Evolutionary conservation across 1,140 invertebrate species (phyloP), one percentile per base, ranked within the genome.

Genomic region (Drosophila truncata): DNA sequence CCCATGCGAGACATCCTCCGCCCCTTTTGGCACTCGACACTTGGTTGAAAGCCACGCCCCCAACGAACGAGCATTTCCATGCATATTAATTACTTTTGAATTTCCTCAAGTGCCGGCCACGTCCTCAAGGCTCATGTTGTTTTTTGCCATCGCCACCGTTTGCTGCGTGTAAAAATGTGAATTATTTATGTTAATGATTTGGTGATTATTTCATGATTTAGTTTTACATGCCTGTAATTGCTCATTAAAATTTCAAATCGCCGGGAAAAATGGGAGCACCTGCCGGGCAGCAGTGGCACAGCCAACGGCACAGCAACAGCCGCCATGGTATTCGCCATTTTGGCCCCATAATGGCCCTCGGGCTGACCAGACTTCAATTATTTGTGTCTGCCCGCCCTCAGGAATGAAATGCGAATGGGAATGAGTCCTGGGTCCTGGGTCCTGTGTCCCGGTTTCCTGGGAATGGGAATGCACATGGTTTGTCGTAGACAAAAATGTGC

Each of bases 151-250:
- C 52, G 33, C 50, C 50, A 54, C n/a, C 54, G 44, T 35, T 33
- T 27, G 58, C 46, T 35, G 44, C 50, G 52, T 82, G 65, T 70
- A 61, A 66, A 66, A 79, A 62, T 63, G 58, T 79, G 27, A 84
- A 87, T 87, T 78, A 87, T 87, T 83, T 74, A 87, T 80, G 69
- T 62, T 80, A 80, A 84, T 84, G 67, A 88, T 80, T 87, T 71
- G 60, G 44, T 80, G 80, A 87, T 76, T 80, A 83, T 83, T 83
- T 83, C 44, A 69, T 64, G 67, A 78, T 72, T 78, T 64, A 74
- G 69, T 86, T 81, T 61, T 79, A 83, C 70, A 83, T 75, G 78
- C 64, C 74, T 66, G 39, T 82, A 88, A 88, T 81, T 74, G 80
- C 71, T 78, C 83, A 88, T 86, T 86, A 70, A 87, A 86, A 73